A percentile compares a stretch with the other conserved stretches of the same genome.
phyloP scores from a whole-genome alignment of 2,113 vertebrate species.

The Chrysochloris asiatica region DNA sequence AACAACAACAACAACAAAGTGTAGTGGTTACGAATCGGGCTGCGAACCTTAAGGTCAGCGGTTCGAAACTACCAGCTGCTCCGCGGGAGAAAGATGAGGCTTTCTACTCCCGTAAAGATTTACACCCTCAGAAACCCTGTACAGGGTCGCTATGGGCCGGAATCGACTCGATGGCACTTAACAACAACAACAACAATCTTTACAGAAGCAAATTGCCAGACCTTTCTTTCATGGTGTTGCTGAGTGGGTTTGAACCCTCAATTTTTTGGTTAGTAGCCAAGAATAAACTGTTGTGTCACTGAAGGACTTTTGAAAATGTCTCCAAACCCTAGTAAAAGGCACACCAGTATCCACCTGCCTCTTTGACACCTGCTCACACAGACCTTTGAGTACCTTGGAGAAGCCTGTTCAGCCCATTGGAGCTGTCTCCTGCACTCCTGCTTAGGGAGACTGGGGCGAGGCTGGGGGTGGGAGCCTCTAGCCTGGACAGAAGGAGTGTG shows the following conservation, averaged over 20 bases:
- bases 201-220: not conserved
- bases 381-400: not conserved
- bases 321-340: not conserved
- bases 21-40: too few species aligned
- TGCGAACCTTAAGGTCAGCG: too few species aligned
- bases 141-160: too few species aligned
- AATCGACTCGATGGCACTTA: too few species aligned
- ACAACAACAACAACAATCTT: too few species aligned
- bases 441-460: rapidly evolving
- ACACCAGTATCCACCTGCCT: not conserved
- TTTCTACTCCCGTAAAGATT: too few species aligned
- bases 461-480: not conserved
- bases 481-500: not conserved
- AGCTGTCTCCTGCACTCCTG: not conserved
- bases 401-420: too few species aligned
- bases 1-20: too few species aligned
- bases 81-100: too few species aligned
- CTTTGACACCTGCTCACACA: rapidly evolving
- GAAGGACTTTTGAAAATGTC: not conserved
- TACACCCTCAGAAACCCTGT: too few species aligned
- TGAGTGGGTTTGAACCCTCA: not conserved
- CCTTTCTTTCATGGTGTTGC: not conserved
- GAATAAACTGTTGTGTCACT: not conserved
- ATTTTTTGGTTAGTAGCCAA: not conserved
- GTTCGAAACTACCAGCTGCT: too few species aligned